A percentile compares a stretch with the other conserved stretches of the same genome.
These are phyloP conservation scores for Protaetia brevitarsis DNA, from an alignment of 1,140 invertebrate species.

Conservation along the genomic window DNA sequence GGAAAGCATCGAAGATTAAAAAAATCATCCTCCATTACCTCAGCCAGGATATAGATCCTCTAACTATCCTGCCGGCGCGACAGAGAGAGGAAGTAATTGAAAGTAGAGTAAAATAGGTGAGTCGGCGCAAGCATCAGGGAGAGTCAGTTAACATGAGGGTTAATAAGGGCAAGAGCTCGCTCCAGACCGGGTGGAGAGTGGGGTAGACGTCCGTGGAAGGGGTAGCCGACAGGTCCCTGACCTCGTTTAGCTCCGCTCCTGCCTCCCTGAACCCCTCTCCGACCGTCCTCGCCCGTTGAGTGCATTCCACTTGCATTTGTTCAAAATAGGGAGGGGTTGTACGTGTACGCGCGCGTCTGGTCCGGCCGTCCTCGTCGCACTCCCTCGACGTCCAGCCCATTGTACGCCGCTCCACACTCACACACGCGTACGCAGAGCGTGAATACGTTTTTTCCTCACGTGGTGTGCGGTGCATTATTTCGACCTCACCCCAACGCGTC, in stretches of 20 bases:
- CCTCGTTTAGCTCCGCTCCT: slow-evolving; percentile 38
- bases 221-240: slow-evolving; percentile 41
- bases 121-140: slow-evolving; percentile 18
- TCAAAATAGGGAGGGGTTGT: slow-evolving; percentile 24
- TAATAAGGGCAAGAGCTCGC: slow-evolving; percentile 35
- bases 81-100: slow-evolving; percentile 25
- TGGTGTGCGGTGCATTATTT: neutral
- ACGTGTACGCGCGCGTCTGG: neutral
- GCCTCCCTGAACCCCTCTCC: neutral
- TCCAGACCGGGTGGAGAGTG: slow-evolving; percentile 31
- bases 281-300: slow-evolving; percentile 8
- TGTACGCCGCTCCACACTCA: no score
- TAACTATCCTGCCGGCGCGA: neutral
- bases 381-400: slow-evolving; percentile 10
- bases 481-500: slow-evolving; percentile 25
- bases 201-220: slow-evolving; percentile 30
- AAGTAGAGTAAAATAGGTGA: slow-evolving; percentile 29
- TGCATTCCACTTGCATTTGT: slow-evolving; percentile 38
- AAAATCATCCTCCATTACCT: no score
- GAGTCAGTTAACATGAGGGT: slow-evolving; percentile 31
- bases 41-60: no score
- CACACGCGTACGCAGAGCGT: no score
- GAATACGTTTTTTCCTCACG: no score
- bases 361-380: neutral
- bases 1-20: no score